Conservation (phyloP, 1,140 invertebrate genomes). For the Rhagoletis zephyria region DNA sequence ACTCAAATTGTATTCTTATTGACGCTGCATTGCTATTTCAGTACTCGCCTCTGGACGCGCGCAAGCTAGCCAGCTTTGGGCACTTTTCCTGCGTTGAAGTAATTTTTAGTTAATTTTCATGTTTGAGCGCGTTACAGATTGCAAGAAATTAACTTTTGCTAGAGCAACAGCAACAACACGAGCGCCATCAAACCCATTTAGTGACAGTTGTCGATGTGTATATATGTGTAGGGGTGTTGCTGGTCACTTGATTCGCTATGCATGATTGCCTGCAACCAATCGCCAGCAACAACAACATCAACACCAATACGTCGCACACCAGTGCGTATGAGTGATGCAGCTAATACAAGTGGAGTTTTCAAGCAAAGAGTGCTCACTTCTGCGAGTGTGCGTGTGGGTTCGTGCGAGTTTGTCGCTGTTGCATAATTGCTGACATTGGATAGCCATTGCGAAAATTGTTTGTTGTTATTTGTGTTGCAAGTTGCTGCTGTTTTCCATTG, state of each 20-base stretch:
- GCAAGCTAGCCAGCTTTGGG: neutral
- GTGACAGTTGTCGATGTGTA: neutral
- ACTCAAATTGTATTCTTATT: constrained; percentile 38
- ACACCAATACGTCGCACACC: neutral
- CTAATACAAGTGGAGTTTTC: constrained; percentile 24
- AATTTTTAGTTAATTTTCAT: constrained; percentile 52
- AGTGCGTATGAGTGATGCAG: constrained; percentile 19
- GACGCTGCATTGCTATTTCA: constrained; percentile 4
- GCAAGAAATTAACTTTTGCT: constrained; percentile 48
- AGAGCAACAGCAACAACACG: neutral
- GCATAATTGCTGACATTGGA: constrained; percentile 47
- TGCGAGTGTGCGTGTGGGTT: neutral
- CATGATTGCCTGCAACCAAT: constrained; percentile 44
- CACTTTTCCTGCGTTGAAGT: constrained; percentile 19
- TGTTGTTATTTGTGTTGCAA: constrained; percentile 28
- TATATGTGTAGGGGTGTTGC: neutral
- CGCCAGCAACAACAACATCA: constrained; percentile 1
- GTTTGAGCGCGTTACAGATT: constrained; percentile 42
- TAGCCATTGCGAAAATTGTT: constrained; percentile 27
- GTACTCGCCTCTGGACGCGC: neutral
- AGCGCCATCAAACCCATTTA: constrained; percentile 13
- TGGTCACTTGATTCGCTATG: constrained; percentile 29
- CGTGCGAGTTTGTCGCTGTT: neutral
- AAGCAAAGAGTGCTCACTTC: neutral
- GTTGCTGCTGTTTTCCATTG: neutral